Base-by-base conservation (phyloP, 2,797 vertebrate genomes). In the Myoxocephalus aenaeus region DNA sequence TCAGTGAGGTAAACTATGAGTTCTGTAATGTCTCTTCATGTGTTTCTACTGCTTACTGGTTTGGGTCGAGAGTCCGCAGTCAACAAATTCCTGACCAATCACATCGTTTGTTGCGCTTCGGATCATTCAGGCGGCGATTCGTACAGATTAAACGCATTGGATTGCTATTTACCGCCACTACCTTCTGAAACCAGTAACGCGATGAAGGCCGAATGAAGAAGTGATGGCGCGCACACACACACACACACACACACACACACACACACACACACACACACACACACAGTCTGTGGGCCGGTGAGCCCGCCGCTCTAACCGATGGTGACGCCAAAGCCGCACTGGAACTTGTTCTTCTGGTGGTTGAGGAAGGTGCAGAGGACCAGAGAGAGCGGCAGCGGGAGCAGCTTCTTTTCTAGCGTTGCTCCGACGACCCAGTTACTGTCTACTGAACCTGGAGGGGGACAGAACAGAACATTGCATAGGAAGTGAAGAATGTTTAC, bases 371-470 rank as follows among this genome's bases (percentile, higher is more conserved):
- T 93, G 42, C 95, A 96, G 29, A 98, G 96, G 3, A 96, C 96
- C 78, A 98, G 90, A 0, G 97, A 97, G 34, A 98, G 95, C 2
- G 97, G 97, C 69, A 98, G 90, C 0, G 97, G 97, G 0, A 95
- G 93, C 12, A 98, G 86, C 92, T 97, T 98, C 95, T 98, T 98
- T 83, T 98, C 97, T 90, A 98, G 85, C 0, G 95, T 96, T 0
- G 97, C 97, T 0, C 97, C 97, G 3, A 98, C 97, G 0, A 97
- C 81, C 97, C 97, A 97, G 92, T 97, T 97, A 90, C 96, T 98
- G 93, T 97, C 96, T 58, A 98, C 42, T 0, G 96, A 97, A 62
- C 97, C 97, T 97, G 87, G 2, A 51, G 4, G 13, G 10, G 13
- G 3, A 32, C 32, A 3, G 32, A 32, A 3, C 3, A 7, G 34